A percentile compares a stretch with the other conserved stretches of the same genome.
These are phyloP conservation scores for Ophion costatus DNA, from an alignment of 2,888 invertebrate species.

Conservation along the genomic window DNA sequence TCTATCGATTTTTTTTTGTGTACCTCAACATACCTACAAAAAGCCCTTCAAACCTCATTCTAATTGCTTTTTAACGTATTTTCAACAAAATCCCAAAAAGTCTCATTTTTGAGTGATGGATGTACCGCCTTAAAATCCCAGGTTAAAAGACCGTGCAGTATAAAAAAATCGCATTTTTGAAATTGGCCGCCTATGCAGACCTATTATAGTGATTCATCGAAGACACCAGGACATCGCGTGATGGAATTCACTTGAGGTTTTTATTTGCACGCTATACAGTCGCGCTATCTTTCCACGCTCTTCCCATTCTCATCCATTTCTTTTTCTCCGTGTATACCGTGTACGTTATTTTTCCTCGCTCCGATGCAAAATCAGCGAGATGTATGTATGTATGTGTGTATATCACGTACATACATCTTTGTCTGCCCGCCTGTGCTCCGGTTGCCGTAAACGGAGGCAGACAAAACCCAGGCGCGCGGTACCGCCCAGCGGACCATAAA, in stretches of 20 bases:
- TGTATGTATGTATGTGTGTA: conserved; percentile 2
- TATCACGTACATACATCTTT: not conserved
- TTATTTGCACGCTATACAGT: not conserved
- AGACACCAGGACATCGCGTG: conserved; percentile 43
- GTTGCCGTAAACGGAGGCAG: conserved; percentile 56
- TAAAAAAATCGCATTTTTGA: no score
- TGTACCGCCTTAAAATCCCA: no score
- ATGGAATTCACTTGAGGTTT: conserved; percentile 60
- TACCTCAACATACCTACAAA: no score
- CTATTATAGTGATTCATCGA: no score
- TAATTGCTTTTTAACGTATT: no score
- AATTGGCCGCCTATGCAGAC: no score
- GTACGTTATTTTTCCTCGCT: not conserved
- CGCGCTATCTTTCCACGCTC: conserved; percentile 24
- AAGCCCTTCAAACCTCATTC: no score
- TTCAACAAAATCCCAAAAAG: no score
- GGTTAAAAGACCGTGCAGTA: no score
- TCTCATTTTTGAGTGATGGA: no score
- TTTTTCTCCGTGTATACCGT: not conserved
- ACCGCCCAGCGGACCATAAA: conserved; percentile 72
- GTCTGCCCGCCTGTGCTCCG: not conserved
- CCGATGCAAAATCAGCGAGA: conserved; percentile 13
- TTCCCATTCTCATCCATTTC: conserved; percentile 12
- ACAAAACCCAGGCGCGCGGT: conserved; percentile 58
- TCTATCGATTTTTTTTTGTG: no score